A percentile compares a stretch with the other conserved stretches of the same genome.
phyloP scores from a whole-genome alignment of 2,888 invertebrate species.

The Callyntrura guangdongensis region DNA sequence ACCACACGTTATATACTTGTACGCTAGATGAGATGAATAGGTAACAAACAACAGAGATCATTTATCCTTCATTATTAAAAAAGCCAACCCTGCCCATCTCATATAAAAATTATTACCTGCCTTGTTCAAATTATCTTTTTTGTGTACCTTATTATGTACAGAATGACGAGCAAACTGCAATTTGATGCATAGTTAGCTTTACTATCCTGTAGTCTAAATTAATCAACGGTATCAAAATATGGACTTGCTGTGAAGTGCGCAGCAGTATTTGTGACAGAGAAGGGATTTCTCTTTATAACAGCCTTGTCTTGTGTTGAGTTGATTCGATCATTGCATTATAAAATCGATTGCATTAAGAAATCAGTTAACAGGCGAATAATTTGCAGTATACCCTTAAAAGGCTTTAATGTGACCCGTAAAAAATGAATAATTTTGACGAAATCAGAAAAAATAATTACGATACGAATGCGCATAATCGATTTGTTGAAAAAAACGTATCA shows the following conservation, averaged over 20 bases:
- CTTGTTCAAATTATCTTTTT: slow-evolving; percentile 16
- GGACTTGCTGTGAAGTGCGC: not conserved
- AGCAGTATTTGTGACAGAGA: not conserved
- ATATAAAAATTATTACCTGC: slow-evolving; percentile 57
- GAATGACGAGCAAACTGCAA: slow-evolving; percentile 25
- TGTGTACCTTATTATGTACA: not conserved
- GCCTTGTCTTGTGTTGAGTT: not conserved
- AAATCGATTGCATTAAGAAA: not conserved
- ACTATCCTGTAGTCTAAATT: not conserved
- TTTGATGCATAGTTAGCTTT: slow-evolving; percentile 8
- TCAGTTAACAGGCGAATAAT: not conserved
- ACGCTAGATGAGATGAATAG: slow-evolving; percentile 21
- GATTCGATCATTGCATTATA: not conserved
- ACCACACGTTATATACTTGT: not conserved
- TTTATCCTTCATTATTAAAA: slow-evolving; percentile 72
- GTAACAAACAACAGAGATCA: slow-evolving; percentile 48
- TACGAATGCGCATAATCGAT: not conserved
- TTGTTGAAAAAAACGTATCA: not conserved
- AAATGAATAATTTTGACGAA: not conserved
- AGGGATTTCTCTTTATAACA: not conserved
- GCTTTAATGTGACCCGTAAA: not conserved
- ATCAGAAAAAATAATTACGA: not conserved
- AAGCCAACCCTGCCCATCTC: slow-evolving; percentile 56
- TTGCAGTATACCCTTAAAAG: not conserved
- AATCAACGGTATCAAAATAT: not conserved